Percentiles rank a stretch among this genome's conserved stretches.
Evolutionary conservation across 2,888 invertebrate species (phyloP).

Genomic region (Luffia ferchaultella): DNA sequence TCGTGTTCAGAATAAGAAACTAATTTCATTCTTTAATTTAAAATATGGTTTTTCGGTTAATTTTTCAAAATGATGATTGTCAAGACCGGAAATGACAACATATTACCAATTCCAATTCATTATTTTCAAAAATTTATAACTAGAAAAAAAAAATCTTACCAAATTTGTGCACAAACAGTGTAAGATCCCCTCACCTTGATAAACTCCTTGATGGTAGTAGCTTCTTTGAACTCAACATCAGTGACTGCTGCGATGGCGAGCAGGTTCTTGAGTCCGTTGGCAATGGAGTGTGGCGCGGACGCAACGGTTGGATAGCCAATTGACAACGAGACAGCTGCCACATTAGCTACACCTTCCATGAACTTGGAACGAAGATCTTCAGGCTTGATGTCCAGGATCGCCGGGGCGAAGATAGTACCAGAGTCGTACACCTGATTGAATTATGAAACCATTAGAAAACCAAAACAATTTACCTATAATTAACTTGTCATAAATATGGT

Average conservation of each 20-base stretch:
- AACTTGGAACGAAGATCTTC: slow-evolving; percentile 93
- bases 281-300: slow-evolving; percentile 96
- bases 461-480: too few species aligned
- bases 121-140: too few species aligned
- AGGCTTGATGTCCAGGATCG: slow-evolving; percentile 97
- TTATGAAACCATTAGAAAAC: too few species aligned
- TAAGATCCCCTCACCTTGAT: slow-evolving; percentile 71
- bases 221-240: slow-evolving; percentile 95
- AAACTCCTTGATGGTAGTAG: slow-evolving; percentile 89
- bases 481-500: too few species aligned
- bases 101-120: too few species aligned
- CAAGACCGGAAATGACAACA: too few species aligned
- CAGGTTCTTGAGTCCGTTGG: slow-evolving; percentile 98
- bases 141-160: too few species aligned
- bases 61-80: too few species aligned
- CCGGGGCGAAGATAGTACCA: slow-evolving; percentile 96
- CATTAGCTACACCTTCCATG: slow-evolving; percentile 91
- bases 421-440: slow-evolving; percentile 95
- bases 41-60: too few species aligned
- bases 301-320: slow-evolving; percentile 97
- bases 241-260: slow-evolving; percentile 96
- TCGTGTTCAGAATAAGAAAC: too few species aligned
- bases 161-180: too few species aligned
- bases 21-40: too few species aligned
- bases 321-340: slow-evolving; percentile 91